These are phyloP conservation scores for Tribolium castaneum DNA, from an alignment of 1,140 invertebrate species.

Conservation along the genomic window DNA sequence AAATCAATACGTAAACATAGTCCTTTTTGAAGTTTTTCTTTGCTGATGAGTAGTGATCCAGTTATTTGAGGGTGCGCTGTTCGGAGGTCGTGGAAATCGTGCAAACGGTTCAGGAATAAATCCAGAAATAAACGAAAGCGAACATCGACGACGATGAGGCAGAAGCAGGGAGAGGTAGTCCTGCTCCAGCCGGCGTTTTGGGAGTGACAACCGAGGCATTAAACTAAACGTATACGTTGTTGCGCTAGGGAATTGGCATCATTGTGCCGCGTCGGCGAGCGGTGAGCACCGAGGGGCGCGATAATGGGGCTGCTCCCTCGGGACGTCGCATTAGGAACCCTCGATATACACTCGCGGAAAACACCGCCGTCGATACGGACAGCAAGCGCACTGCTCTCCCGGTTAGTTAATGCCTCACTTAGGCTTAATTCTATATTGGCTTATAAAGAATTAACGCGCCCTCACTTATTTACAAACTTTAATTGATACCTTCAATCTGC, in stretches of 20 bases:
- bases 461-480: constrained; percentile 43
- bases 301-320: constrained; percentile 60
- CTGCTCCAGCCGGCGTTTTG: constrained; percentile 38
- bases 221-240: constrained; percentile 61
- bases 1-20: no score
- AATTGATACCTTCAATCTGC: constrained; percentile 43
- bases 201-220: constrained; percentile 58
- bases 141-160: background rate
- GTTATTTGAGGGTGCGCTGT: background rate
- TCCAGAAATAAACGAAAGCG: background rate
- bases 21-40: background rate
- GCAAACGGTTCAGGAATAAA: background rate
- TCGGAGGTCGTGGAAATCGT: background rate
- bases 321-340: constrained; percentile 55
- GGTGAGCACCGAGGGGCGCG: constrained; percentile 57
- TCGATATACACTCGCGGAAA: constrained; percentile 45
- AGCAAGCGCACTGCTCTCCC: constrained; percentile 12
- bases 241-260: constrained; percentile 59
- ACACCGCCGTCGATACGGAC: constrained; percentile 47
- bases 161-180: constrained; percentile 1
- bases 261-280: constrained; percentile 57
- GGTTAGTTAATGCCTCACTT: constrained; percentile 54
- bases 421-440: constrained; percentile 52
- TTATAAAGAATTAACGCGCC: constrained; percentile 52
- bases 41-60: background rate